Evolutionary conservation across 1,140 invertebrate genomes (phyloP).

Genomic region (Cardiocondyla obscurior): DNA sequence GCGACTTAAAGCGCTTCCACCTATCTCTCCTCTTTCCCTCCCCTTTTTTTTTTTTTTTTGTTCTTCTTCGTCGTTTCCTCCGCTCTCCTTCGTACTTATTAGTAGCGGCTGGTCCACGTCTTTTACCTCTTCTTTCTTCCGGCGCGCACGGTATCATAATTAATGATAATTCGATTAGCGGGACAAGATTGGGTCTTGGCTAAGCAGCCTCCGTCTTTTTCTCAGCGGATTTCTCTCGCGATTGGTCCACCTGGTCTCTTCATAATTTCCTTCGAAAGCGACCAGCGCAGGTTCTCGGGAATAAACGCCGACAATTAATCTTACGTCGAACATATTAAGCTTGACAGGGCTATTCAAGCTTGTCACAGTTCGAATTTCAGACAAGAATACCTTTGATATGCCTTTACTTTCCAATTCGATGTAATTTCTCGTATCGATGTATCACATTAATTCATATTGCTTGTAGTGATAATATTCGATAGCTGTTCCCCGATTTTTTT

Average conservation of each 20-base stretch:
- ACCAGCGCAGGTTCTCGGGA: slow-evolving; percentile 2
- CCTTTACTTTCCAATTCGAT: not conserved
- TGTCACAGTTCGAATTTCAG: slow-evolving; percentile 25
- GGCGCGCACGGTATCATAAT: slow-evolving; percentile 73
- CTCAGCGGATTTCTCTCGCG: slow-evolving; percentile 5
- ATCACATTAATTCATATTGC: not conserved
- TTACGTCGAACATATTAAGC: slow-evolving; percentile 35
- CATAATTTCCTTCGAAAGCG: slow-evolving; percentile 29
- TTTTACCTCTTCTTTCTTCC: slow-evolving; percentile 58
- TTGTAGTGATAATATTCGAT: slow-evolving; percentile 14
- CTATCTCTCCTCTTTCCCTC: slow-evolving; percentile 63
- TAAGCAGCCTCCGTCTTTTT: slow-evolving; percentile 64
- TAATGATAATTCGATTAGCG: slow-evolving; percentile 82
- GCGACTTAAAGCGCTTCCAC: slow-evolving; percentile 79
- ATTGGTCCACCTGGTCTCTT: not conserved
- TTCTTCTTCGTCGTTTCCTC: not conserved
- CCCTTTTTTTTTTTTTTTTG: slow-evolving; percentile 56
- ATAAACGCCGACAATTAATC: slow-evolving; percentile 51
- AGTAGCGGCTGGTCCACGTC: slow-evolving; percentile 59
- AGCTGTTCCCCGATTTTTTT: slow-evolving; percentile 37
- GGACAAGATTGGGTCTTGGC: slow-evolving; percentile 72
- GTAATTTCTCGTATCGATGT: not conserved
- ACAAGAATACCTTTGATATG: not conserved
- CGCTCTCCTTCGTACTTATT: slow-evolving; percentile 67
- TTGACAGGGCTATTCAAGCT: slow-evolving; percentile 42